Evolutionary conservation across 2,113 vertebrate species (phyloP).

Genomic region (Etia nguti): DNA sequence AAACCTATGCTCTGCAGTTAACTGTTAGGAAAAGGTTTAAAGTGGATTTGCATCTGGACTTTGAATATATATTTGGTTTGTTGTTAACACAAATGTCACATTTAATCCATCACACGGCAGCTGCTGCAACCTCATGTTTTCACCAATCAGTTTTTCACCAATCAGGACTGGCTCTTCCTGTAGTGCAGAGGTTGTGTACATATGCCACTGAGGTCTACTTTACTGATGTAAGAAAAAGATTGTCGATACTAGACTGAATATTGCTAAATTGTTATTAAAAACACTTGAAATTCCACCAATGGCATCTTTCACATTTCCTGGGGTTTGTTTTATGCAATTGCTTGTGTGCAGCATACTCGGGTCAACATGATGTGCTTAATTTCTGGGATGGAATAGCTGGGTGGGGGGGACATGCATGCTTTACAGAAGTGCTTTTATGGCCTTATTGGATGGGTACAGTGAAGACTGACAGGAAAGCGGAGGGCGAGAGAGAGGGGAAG

Average conservation of each 20-base stretch:
- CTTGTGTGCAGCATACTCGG: neutral
- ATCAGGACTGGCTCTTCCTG: neutral
- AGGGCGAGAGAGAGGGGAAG: neutral
- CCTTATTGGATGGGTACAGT: neutral
- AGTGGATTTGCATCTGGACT: neutral
- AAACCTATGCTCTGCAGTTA: neutral
- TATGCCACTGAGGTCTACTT: neutral
- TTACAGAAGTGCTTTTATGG: neutral
- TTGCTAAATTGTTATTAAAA: neutral
- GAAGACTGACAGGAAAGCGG: neutral
- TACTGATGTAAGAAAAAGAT: neutral
- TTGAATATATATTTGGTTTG: neutral
- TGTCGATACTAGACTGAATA: accelerated
- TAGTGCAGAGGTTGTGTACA: neutral
- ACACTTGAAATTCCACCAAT: neutral
- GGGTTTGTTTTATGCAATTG: neutral
- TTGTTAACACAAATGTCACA: neutral
- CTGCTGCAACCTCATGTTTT: neutral
- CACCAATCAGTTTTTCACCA: neutral
- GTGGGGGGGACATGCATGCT: accelerated
- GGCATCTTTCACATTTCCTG: neutral
- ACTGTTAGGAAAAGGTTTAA: neutral
- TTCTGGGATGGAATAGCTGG: neutral
- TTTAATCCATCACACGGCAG: neutral
- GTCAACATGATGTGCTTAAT: neutral